Conservation (phyloP, 30 jellyfish, hydroid and myxozoan species). For the Rhopilema esculentum region DNA sequence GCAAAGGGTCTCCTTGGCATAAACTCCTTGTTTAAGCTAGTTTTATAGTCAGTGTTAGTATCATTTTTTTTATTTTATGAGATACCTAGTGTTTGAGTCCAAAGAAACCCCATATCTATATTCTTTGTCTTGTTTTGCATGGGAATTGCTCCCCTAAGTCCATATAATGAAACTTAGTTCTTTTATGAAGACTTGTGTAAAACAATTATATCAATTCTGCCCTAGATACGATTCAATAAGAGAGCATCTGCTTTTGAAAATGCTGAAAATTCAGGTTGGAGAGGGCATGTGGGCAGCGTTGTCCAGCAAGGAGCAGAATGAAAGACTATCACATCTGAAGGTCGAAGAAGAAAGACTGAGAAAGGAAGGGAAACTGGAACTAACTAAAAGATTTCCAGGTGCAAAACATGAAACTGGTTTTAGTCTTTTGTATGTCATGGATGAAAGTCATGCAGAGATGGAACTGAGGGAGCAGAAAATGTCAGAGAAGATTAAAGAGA, state of each 20-base stretch:
- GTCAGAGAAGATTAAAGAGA: slow-evolving; percentile 71
- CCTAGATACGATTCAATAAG: slow-evolving; percentile 79
- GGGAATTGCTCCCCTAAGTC: no score
- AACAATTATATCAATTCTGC: no score
- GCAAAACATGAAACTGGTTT: slow-evolving; percentile 45
- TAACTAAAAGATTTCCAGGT: slow-evolving; percentile 81
- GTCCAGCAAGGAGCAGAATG: slow-evolving; percentile 88
- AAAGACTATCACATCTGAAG: slow-evolving; percentile 76
- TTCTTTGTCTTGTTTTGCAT: no score
- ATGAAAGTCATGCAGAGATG: slow-evolving; percentile 83
- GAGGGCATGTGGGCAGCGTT: slow-evolving; percentile 96
- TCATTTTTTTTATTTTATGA: no score
- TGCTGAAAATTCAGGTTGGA: slow-evolving; percentile 87
- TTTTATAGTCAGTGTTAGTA: no score
- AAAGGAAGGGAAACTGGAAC: slow-evolving; percentile 76
- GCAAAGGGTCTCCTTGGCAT: no score
- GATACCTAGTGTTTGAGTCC: no score
- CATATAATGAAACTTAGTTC: no score
- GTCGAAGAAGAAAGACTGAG: slow-evolving; percentile 83
- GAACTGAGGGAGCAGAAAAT: slow-evolving; percentile 61
- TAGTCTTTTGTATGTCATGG: slow-evolving; percentile 71
- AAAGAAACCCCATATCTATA: no score
- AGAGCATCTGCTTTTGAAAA: slow-evolving; percentile 78
- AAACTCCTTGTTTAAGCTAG: no score
- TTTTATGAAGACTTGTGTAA: no score